A percentile compares a stretch with the other conserved stretches of the same genome.
Conservation (phyloP, 2,113 vertebrate genomes). For the Amia ocellicauda region DNA sequence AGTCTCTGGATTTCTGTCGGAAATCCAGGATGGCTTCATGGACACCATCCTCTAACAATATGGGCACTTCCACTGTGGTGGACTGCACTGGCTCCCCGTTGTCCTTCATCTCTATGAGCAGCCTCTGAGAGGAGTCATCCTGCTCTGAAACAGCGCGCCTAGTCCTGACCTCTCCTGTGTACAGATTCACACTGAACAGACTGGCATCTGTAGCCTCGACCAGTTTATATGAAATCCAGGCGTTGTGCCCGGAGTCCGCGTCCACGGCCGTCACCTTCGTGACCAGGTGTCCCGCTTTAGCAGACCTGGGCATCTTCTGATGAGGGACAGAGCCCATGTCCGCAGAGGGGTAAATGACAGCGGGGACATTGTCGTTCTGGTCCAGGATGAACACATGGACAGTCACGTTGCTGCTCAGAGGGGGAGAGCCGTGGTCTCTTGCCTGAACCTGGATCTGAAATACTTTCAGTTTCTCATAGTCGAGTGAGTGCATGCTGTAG, state of each 20-base stretch:
- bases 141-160: slow-evolving; percentile 58
- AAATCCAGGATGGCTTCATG: slow-evolving; percentile 59
- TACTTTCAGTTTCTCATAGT: slow-evolving; percentile 74
- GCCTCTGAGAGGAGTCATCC: slow-evolving; percentile 65
- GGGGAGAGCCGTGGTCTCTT: slow-evolving; percentile 64
- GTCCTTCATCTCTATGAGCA: slow-evolving; percentile 67
- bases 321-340: slow-evolving; percentile 55
- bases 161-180: slow-evolving; percentile 71
- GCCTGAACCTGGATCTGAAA: slow-evolving; percentile 71
- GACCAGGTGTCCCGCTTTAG: slow-evolving; percentile 67
- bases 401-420: slow-evolving; percentile 60
- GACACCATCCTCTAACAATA: slow-evolving; percentile 63
- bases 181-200: slow-evolving; percentile 61
- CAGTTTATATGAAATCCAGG: slow-evolving; percentile 72
- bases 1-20: slow-evolving; percentile 50
- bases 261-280: slow-evolving; percentile 75
- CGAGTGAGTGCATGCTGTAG: slow-evolving; percentile 67
- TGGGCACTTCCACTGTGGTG: slow-evolving; percentile 58
- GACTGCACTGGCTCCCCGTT: slow-evolving; percentile 65
- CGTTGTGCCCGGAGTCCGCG: slow-evolving; percentile 74
- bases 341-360: slow-evolving; percentile 60
- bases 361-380: slow-evolving; percentile 68
- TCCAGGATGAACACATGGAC: slow-evolving; percentile 70
- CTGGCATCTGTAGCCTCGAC: slow-evolving; percentile 59
- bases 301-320: slow-evolving; percentile 61